Conservation (phyloP, 2,113 vertebrate genomes). For the Ifrita kowaldi region DNA sequence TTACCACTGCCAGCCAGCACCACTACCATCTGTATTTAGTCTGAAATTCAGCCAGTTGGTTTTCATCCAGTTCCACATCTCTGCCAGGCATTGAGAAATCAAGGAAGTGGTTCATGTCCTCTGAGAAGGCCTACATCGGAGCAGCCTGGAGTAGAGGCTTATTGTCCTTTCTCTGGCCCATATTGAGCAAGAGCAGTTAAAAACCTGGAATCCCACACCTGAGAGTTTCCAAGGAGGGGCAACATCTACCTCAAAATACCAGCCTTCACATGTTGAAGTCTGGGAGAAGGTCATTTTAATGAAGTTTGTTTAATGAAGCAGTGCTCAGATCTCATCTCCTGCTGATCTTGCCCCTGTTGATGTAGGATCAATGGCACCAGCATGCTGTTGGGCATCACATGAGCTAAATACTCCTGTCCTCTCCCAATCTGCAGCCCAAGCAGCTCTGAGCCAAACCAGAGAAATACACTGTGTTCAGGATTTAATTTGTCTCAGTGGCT, state of each 20-base stretch:
- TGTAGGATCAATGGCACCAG: not conserved
- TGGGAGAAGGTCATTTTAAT: not conserved
- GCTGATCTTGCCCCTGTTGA: not conserved
- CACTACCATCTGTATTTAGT: conserved; percentile 45
- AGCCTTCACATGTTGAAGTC: not conserved
- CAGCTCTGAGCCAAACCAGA: not conserved
- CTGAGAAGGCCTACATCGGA: not conserved
- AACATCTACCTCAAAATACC: not conserved
- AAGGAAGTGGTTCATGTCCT: not conserved
- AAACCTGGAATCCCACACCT: not conserved
- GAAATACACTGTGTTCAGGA: not conserved
- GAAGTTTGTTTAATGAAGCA: not conserved
- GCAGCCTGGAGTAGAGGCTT: not conserved
- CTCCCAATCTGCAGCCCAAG: not conserved
- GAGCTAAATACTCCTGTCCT: not conserved
- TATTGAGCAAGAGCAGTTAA: not conserved
- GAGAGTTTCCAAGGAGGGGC: not conserved
- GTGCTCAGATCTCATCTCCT: not conserved
- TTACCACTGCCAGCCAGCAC: conserved; percentile 31
- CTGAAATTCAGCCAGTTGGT: conserved; percentile 46
- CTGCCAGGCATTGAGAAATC: conserved; percentile 20
- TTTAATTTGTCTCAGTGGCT: not conserved
- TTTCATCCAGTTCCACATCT: conserved; percentile 24
- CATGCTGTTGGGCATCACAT: not conserved
- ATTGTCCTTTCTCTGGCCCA: not conserved